These are phyloP conservation scores for Parapsyche elsis DNA, from an alignment of 1,140 invertebrate genomes.

Conservation along the genomic window DNA sequence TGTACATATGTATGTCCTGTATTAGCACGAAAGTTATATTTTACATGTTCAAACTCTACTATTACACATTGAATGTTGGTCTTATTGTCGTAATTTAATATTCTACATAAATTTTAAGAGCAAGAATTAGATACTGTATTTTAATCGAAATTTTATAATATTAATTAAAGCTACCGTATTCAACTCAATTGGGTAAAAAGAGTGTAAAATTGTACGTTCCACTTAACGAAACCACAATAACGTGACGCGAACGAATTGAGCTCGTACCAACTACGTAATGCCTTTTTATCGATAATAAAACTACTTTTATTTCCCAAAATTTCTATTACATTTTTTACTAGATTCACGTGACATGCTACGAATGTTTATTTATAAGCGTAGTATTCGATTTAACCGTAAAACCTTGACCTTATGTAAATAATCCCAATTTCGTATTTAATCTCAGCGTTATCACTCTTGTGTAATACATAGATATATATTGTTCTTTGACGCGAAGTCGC, in stretches of 20 bases:
- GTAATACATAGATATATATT: neutral
- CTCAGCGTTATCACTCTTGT: no score
- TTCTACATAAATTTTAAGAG: neutral
- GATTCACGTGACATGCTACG: conserved; percentile 14
- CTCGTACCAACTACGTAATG: neutral
- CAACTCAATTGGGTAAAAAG: neutral
- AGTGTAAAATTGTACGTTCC: no score
- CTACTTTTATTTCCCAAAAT: neutral
- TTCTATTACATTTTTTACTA: conserved; percentile 6
- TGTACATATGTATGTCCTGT: neutral
- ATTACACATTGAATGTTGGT: neutral
- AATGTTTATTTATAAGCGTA: neutral
- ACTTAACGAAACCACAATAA: neutral
- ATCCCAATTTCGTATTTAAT: neutral
- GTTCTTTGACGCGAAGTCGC: neutral
- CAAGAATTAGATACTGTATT: neutral
- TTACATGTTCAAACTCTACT: neutral
- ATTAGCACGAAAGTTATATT: neutral
- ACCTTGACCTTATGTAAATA: conserved; percentile 21
- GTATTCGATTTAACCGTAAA: neutral
- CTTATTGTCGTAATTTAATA: neutral
- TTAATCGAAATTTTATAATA: neutral
- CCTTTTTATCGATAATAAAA: conserved; percentile 20
- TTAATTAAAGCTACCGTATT: neutral
- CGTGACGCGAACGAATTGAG: conserved; percentile 25